Conservation (phyloP, 2,113 vertebrate genomes). For the Tapirus terrestris region DNA sequence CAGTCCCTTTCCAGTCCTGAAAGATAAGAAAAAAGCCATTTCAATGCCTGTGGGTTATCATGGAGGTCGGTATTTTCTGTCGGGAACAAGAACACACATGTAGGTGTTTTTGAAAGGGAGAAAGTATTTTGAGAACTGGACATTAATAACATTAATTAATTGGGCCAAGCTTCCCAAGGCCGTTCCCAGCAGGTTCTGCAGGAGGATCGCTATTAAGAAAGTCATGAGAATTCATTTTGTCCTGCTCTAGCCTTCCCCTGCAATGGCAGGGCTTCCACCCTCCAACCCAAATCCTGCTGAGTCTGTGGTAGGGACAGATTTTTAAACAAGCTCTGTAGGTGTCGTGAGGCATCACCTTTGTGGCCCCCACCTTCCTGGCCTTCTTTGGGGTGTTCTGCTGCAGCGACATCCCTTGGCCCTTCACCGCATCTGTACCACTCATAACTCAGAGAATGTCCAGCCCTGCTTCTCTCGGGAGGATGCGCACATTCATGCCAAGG, state of each 20-base stretch:
- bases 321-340: neutral
- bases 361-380: neutral
- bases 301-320: no score
- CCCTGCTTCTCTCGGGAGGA: neutral
- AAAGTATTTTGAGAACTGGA: neutral
- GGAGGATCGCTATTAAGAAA: neutral
- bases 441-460: accelerated
- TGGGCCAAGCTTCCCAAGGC: neutral
- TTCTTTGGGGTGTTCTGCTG: neutral
- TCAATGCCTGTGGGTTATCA: neutral
- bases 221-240: accelerated
- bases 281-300: no score
- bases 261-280: neutral
- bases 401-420: accelerated
- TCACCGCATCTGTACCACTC: neutral
- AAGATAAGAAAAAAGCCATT: neutral
- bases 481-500: accelerated
- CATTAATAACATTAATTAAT: neutral
- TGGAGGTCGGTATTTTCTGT: neutral
- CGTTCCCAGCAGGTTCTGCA: no score
- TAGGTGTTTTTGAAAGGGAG: neutral
- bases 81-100: neutral
- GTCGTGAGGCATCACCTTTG: accelerated
- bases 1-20: neutral
- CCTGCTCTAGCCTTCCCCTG: neutral